These are phyloP conservation scores for Syritta pipiens DNA, from an alignment of 2,888 invertebrate genomes.

Conservation along the genomic window DNA sequence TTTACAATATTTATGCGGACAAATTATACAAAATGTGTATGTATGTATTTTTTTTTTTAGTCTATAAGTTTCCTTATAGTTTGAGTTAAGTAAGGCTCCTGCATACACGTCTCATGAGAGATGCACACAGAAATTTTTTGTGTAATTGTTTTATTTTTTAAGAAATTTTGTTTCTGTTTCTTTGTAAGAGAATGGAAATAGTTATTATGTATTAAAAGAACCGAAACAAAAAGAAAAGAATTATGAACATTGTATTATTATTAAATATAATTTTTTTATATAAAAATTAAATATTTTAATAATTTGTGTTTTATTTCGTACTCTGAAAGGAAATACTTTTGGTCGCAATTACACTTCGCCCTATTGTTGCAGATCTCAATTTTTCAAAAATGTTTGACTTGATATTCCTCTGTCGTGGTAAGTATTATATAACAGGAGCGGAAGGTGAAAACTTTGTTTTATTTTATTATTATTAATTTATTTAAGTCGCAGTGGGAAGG, in stretches of 20 bases:
- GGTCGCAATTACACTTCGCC: too few species aligned
- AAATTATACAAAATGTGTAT: constrained; percentile 45
- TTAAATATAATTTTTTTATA: constrained; percentile 69
- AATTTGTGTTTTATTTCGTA: constrained; percentile 19
- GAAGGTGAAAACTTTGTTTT: too few species aligned
- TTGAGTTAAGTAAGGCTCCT: constrained; percentile 3
- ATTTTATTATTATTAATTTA: too few species aligned
- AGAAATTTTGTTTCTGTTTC: not conserved
- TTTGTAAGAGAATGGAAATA: not conserved
- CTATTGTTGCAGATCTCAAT: too few species aligned
- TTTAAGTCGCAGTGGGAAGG: too few species aligned
- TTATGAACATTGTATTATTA: constrained; percentile 69
- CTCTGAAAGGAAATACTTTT: too few species aligned
- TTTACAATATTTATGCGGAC: constrained; percentile 29
- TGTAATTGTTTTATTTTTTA: too few species aligned
- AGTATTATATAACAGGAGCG: too few species aligned
- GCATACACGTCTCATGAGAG: too few species aligned
- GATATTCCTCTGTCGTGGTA: too few species aligned
- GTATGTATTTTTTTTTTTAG: constrained; percentile 14
- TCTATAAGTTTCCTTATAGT: constrained; percentile 5
- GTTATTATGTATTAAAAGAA: not conserved
- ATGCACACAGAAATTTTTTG: too few species aligned
- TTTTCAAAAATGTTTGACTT: too few species aligned
- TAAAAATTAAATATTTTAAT: constrained; percentile 67
- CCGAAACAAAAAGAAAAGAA: constrained; percentile 37